Conservation (phyloP, 1,140 invertebrate genomes). For the Mactra quadrangularis region DNA sequence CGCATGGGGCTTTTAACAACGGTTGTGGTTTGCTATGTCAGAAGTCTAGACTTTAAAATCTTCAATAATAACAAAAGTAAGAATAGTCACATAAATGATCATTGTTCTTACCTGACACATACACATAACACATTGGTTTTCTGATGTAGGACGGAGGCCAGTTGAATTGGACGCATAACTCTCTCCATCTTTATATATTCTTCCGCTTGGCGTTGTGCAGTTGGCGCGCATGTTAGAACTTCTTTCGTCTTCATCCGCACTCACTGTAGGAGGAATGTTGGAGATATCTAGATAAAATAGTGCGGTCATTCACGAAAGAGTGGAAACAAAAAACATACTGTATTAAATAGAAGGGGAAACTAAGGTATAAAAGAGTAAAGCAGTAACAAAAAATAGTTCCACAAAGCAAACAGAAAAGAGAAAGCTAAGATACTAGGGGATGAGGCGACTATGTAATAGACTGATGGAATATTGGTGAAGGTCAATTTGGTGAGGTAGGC, state of each 20-base stretch:
- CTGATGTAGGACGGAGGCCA: conserved; percentile 63
- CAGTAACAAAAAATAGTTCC: too few relatives aligned
- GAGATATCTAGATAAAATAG: conserved; percentile 75
- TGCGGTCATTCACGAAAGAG: conserved; percentile 54
- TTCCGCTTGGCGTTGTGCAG: conserved; percentile 64
- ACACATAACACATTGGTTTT: conserved; percentile 73
- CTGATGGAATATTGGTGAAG: too few relatives aligned
- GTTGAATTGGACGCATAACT: conserved; percentile 73
- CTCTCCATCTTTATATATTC: conserved; percentile 65
- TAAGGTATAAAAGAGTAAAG: neutral
- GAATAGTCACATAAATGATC: too few relatives aligned
- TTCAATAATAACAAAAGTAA: too few relatives aligned
- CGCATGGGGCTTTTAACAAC: too few relatives aligned
- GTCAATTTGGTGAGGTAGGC: too few relatives aligned
- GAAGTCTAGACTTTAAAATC: too few relatives aligned
- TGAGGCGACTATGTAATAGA: too few relatives aligned
- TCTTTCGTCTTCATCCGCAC: conserved; percentile 59
- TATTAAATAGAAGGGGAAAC: neutral
- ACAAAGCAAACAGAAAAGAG: too few relatives aligned
- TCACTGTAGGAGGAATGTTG: conserved; percentile 79
- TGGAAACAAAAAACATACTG: conserved; percentile 18
- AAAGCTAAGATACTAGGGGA: too few relatives aligned
- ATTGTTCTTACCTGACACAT: conserved; percentile 71
- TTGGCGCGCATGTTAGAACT: conserved; percentile 42
- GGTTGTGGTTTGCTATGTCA: too few relatives aligned